A percentile compares a stretch with the other conserved stretches of the same genome.
Evolutionary conservation across 2,888 invertebrate genomes (phyloP).

Genomic region (Cataglyphis albicans): DNA sequence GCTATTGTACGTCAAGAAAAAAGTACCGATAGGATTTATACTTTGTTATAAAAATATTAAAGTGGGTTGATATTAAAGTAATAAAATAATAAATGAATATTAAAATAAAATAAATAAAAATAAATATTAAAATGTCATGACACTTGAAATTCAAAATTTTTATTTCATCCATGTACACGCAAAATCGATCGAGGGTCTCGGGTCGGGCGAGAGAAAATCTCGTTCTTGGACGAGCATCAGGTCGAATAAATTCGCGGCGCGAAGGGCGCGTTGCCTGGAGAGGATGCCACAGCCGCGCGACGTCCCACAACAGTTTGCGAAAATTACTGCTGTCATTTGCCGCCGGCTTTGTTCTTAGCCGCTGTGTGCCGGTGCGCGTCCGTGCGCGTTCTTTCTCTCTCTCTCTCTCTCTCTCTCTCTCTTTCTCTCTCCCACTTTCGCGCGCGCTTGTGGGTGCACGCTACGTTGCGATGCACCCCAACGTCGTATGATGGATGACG

Average conservation of each 20-base stretch:
- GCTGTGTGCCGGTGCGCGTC: conserved; percentile 52
- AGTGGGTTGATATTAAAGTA: neutral
- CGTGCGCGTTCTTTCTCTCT: neutral
- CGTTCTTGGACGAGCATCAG: conserved; percentile 6
- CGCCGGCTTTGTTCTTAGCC: conserved; percentile 75
- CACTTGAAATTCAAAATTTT: neutral
- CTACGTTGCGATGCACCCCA: conserved; percentile 46
- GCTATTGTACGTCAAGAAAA: neutral
- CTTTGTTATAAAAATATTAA: neutral
- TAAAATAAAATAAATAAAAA: no score
- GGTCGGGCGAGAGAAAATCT: conserved; percentile 25
- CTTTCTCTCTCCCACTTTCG: neutral
- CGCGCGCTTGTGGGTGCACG: conserved; percentile 32
- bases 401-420: neutral
- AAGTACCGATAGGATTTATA: neutral
- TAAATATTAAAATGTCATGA: no score
- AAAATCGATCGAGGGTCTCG: conserved; percentile 28
- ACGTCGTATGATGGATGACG: conserved; percentile 50
- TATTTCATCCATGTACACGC: neutral
- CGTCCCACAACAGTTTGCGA: conserved; percentile 76
- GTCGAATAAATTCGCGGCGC: conserved; percentile 33
- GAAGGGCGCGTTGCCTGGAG: conserved; percentile 29
- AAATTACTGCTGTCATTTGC: conserved; percentile 78
- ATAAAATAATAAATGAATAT: no score
- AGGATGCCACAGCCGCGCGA: conserved; percentile 66